Base-by-base conservation (phyloP, 2,113 vertebrate genomes). In the Tursiops truncatus region DNA sequence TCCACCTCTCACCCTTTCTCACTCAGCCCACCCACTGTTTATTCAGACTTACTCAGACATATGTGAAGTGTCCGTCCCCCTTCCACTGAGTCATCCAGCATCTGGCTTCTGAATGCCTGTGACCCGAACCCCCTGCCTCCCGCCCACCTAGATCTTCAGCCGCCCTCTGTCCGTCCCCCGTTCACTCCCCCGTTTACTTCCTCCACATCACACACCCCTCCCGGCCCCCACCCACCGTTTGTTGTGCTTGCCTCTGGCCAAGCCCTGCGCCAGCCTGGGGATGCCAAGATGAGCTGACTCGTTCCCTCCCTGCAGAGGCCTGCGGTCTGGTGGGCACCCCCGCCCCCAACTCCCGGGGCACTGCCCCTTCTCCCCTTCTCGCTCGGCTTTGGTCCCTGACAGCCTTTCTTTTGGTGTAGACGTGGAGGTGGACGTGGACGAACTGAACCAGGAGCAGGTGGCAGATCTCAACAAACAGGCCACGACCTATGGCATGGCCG, bases 391-490 rank as follows among this genome's bases (percentile, higher is more conserved):
- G 47, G 89, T 44, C 44, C 85, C 96, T 95, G 58, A 93, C 44
- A n/a, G 86, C 84, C 36, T 83, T 50, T 82, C 38, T 95, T 62
- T 96, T 92, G 94, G 97, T 96, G 21, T 98, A 99, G 99, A 99
- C 41, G 99, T 99, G 95, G 99, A 99, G 95, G 99, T 99, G 70
- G 99, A 99, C 0, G 99, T 99, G 67, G 99, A 99, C 0, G 99
- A 99, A 95, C 97, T 99, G 94, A 99, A 99, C 97, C 98, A 99
- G 88, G 99, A 99, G 56, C 99, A 99, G 71, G 99, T 99, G 92
- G 97, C 99, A 18, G 99, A 99, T 62, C 97, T 99, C 25, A 99
- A 99, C 98, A 99, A 99, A 94, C 99, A 99, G 97, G 99, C 99
- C 0, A 99, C 99, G 0, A 99, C 99, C 1, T 99, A 99, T 0